Conservation (phyloP, 2,113 vertebrate genomes). For the Pogona vitticeps region DNA sequence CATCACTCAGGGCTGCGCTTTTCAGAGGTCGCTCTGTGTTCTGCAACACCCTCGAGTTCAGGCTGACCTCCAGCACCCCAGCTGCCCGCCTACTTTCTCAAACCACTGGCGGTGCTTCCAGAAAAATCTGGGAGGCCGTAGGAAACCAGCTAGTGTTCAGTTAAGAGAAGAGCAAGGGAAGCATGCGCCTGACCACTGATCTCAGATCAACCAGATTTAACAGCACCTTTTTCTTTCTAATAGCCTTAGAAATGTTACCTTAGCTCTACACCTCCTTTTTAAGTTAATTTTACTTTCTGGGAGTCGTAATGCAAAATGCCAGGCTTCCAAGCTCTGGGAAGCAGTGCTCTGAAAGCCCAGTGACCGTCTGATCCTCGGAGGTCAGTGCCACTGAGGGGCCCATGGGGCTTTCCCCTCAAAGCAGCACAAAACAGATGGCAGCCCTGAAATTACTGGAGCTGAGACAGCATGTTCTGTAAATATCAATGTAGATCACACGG, state of each 20-base stretch:
- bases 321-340: background rate
- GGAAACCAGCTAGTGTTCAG: no score
- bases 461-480: background rate
- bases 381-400: no score
- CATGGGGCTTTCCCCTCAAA: background rate
- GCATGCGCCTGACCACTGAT: background rate
- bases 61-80: background rate
- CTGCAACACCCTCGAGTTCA: background rate
- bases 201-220: background rate
- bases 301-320: background rate
- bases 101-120: background rate
- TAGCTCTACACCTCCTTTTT: no score
- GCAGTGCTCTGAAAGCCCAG: background rate
- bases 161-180: no score
- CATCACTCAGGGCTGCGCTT: no score
- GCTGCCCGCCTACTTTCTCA: background rate
- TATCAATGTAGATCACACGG: background rate
- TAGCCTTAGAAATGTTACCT: background rate
- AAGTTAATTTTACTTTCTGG: background rate
- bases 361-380: background rate
- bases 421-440: background rate
- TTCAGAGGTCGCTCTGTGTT: background rate
- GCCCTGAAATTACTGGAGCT: background rate
- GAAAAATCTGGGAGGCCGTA: background rate
- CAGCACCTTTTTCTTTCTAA: background rate